Percentiles rank a stretch among this genome's conserved stretches.
Conservation (phyloP, 2,888 invertebrate species). For the Bembecia ichneumoniformis region DNA sequence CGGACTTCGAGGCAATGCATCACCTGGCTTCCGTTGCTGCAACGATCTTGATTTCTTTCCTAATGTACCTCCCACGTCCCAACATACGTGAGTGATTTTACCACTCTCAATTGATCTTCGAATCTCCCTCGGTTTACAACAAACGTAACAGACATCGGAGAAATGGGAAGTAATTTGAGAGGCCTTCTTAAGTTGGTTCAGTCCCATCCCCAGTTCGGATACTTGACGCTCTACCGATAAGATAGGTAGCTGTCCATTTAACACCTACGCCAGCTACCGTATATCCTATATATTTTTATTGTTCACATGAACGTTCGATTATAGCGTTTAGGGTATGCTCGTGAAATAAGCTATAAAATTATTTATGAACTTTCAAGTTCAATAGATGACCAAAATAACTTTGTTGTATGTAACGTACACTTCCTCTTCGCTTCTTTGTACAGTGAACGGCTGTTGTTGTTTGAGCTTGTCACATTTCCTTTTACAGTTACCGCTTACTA, state of each 20-base stretch:
- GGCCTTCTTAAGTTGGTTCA: conserved; percentile 27
- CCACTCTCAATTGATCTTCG: conserved; percentile 34
- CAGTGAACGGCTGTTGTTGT: not conserved
- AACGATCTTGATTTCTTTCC: conserved; percentile 61
- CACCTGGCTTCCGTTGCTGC: conserved; percentile 66
- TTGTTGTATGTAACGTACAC: not conserved
- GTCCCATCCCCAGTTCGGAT: conserved; percentile 29
- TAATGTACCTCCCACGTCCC: conserved; percentile 51
- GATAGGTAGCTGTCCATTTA: conserved; percentile 44
- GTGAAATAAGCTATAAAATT: conserved; percentile 1
- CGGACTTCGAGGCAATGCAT: conserved; percentile 54
- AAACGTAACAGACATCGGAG: conserved; percentile 13
- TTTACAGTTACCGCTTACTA: too few relatives aligned
- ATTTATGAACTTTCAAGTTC: not conserved
- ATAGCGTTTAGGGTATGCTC: conserved; percentile 7
- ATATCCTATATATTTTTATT: conserved; percentile 13
- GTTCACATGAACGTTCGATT: conserved; percentile 4
- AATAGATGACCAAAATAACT: not conserved
- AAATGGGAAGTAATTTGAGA: conserved; percentile 15
- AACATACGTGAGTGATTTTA: conserved; percentile 37
- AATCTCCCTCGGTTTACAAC: conserved; percentile 12
- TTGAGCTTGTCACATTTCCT: too few relatives aligned
- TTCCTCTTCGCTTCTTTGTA: not conserved
- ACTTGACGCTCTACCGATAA: conserved; percentile 47
- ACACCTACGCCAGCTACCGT: conserved; percentile 55